These are phyloP conservation scores for Rhabdornis inornatus DNA, from an alignment of 2,113 vertebrate genomes.

Conservation along the genomic window DNA sequence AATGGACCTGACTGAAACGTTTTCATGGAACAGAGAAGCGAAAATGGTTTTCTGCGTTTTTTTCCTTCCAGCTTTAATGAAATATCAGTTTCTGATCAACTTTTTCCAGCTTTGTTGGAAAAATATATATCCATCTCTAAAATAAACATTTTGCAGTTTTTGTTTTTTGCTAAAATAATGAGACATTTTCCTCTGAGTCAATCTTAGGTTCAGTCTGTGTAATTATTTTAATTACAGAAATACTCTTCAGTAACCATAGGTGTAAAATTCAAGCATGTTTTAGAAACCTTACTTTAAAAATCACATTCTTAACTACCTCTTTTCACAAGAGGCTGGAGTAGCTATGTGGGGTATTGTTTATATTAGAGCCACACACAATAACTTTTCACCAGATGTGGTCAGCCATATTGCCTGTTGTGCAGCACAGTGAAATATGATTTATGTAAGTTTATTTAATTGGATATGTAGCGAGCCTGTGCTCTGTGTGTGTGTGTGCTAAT, in stretches of 20 bases:
- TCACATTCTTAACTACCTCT: background rate
- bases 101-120: background rate
- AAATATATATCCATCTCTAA: background rate
- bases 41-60: background rate
- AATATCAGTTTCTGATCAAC: background rate
- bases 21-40: background rate
- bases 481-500: background rate
- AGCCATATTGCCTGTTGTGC: background rate
- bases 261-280: background rate
- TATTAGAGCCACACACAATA: background rate
- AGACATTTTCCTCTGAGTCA: background rate
- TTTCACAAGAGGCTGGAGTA: background rate
- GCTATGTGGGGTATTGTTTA: background rate
- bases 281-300: background rate
- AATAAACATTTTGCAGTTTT: background rate
- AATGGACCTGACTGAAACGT: background rate
- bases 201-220: background rate
- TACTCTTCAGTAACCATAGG: background rate
- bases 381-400: background rate
- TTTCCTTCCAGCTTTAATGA: background rate
- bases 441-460: background rate
- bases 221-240: conserved; percentile 12
- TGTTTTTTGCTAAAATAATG: background rate
- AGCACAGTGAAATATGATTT: background rate
- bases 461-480: background rate